These are phyloP conservation scores for Rhea pennata DNA, from an alignment of 2,113 vertebrate genomes.

Conservation along the genomic window DNA sequence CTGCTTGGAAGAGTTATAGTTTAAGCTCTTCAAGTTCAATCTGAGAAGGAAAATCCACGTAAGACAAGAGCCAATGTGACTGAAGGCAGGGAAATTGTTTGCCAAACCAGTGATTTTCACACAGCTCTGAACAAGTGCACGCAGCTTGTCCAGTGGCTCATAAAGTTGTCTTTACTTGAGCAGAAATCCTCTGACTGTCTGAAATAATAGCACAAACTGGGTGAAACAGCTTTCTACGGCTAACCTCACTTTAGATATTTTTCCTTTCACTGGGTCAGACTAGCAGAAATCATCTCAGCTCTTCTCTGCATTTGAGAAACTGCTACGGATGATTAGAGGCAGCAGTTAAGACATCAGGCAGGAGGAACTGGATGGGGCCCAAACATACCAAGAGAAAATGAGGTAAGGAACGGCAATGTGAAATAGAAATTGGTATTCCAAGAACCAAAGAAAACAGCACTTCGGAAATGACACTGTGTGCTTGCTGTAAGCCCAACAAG, in stretches of 20 bases:
- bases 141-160: not conserved
- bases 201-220: not conserved
- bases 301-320: not conserved
- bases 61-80: not conserved
- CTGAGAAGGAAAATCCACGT: not conserved
- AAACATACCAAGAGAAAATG: not conserved
- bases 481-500: not conserved
- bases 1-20: not conserved
- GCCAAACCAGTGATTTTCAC: not conserved
- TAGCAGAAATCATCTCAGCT: not conserved
- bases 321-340: rapidly evolving
- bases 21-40: not conserved
- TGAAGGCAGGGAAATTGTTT: not conserved
- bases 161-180: not conserved
- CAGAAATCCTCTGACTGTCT: not conserved
- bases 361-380: not conserved
- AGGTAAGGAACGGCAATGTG: not conserved
- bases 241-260: not conserved
- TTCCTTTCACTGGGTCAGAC: not conserved
- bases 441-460: not conserved
- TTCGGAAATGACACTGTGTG: not conserved
- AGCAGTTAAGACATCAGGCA: not conserved
- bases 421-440: not conserved
- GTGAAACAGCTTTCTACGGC: not conserved
- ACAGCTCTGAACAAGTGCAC: not conserved